Evolutionary conservation across 2,113 vertebrate genomes (phyloP), one percentile per base, ranked within the genome.

Genomic region (Mystacornis crossleyi): DNA sequence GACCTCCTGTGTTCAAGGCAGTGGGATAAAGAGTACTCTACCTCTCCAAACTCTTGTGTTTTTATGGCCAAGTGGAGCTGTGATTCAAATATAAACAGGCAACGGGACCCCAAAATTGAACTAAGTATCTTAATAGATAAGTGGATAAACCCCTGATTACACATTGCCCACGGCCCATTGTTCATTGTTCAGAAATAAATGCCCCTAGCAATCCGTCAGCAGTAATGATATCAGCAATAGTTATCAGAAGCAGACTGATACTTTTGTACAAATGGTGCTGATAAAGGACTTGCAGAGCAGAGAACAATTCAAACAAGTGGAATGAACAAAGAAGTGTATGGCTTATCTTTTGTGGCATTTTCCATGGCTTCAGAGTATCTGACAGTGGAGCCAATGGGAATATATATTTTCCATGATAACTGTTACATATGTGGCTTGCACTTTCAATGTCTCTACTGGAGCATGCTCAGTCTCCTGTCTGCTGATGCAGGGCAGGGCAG

Each of bases 271-370:
- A 93, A 92, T 12, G n/a, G 60, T 16, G 3, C 80, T 78, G 96
- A 96, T 95, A 97, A 90, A 90, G 74, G 79, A 54, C 42, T 58
- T 1, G 6, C 38, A 51, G 65, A 83, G 65, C 86, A 78, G 94
- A 43, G 74, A 86, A 87, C 61, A 53, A 77, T 93, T 81, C 54
- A 57, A 95, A 73, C 86, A 83, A 93, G 87, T 58, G 58, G 72
- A 78, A 79, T 0, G 54, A 97, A 94, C 86, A 95, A 95, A 96
- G 93, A 72, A 48, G 31, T 80, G 26, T 48, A 81, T 43, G 18
- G 67, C 80, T 95, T 97, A 95, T 95, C 95, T 97, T 81, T 86
- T 40, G 34, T 80, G 73, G 82, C 55, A 70, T 97, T 97, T 96
- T 97, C 95, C 82, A 74, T 81, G 82, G 91, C 85, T 95, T 96